Percentiles rank a stretch among this genome's conserved stretches.
These are phyloP conservation scores for Tipula unca DNA, from an alignment of 2,888 invertebrate genomes.

Conservation along the genomic window DNA sequence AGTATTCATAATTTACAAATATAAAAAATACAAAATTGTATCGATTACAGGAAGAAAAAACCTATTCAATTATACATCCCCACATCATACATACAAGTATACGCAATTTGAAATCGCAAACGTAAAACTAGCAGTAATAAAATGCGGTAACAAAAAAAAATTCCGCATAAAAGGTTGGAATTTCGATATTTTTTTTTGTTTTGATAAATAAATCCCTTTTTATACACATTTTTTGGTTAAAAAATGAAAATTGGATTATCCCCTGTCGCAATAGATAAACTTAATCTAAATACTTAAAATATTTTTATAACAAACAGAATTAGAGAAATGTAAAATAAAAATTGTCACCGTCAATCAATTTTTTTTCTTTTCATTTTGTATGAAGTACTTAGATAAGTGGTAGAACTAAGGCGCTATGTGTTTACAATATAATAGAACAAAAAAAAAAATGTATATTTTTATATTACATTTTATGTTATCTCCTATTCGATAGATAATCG, in stretches of 20 bases:
- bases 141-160: neutral
- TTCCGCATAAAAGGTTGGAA: neutral
- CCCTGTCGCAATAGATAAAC: neutral
- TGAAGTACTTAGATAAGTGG: neutral
- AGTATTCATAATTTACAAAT: neutral
- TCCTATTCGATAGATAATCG: neutral
- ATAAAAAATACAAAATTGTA: neutral
- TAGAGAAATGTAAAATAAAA: neutral
- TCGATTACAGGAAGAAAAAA: neutral
- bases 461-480: neutral
- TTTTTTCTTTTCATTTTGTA: neutral
- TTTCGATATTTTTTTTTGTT: neutral
- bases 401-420: neutral
- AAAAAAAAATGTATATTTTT: no score
- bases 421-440: neutral
- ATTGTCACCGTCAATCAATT: neutral
- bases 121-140: neutral
- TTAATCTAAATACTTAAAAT: constrained; percentile 8
- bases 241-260: neutral
- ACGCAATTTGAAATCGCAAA: neutral
- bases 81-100: neutral
- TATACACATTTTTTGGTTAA: neutral
- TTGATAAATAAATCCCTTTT: neutral
- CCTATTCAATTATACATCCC: neutral
- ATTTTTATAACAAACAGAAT: neutral